A percentile compares a stretch with the other conserved stretches of the same genome.
Conservation (phyloP, 2,113 vertebrate genomes). For the Platichthys stellatus region DNA sequence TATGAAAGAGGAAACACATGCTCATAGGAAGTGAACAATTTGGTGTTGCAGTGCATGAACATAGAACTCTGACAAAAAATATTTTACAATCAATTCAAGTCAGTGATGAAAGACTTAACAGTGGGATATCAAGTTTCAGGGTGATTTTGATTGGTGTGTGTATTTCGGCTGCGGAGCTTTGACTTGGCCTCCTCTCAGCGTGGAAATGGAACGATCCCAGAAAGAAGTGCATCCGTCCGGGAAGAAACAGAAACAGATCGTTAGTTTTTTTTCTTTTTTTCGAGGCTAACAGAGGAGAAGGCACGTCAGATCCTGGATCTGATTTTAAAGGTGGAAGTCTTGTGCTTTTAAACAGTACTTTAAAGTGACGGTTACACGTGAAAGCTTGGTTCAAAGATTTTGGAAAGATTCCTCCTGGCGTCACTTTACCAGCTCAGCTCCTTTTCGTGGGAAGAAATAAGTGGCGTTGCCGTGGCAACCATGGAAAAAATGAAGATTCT, state of each 20-base stretch:
- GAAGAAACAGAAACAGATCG: neutral
- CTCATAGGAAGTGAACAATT: constrained; percentile 8
- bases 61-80: neutral
- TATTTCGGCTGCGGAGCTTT: constrained; percentile 11
- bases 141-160: neutral
- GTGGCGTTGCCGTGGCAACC: constrained; percentile 11
- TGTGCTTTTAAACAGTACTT: constrained; percentile 10
- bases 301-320: constrained; percentile 31
- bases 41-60: neutral
- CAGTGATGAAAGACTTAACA: constrained; percentile 5
- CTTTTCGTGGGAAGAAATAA: constrained; percentile 19
- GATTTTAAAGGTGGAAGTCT: constrained; percentile 10
- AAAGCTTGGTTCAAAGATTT: constrained; percentile 30
- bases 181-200: neutral
- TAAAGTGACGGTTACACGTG: constrained; percentile 5
- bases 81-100: constrained; percentile 10
- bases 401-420: constrained; percentile 19
- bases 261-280: constrained; percentile 5
- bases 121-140: constrained; percentile 3
- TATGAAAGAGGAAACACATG: neutral
- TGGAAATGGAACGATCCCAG: neutral
- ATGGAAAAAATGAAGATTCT: neutral
- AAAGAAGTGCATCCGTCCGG: neutral
- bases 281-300: neutral
- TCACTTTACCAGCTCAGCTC: neutral